These are phyloP conservation scores for Trachelipus rathkii DNA, from an alignment of 1,140 invertebrate species.

Conservation along the genomic window DNA sequence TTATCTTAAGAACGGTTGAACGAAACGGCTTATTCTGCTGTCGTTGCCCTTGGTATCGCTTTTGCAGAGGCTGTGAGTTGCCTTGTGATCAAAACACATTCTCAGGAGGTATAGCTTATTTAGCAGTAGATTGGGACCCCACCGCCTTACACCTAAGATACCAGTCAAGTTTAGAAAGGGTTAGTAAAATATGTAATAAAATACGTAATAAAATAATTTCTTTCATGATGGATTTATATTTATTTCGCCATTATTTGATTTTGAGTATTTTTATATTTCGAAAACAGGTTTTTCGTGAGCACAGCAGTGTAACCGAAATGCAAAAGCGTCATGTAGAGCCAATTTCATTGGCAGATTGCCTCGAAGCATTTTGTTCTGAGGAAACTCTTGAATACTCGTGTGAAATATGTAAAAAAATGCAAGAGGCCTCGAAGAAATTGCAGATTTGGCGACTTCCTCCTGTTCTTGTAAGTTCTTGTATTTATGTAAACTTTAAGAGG, in stretches of 20 bases:
- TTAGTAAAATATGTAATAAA: constrained; percentile 48
- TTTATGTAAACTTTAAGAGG: no score
- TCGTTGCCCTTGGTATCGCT: constrained; percentile 75
- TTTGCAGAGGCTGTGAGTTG: constrained; percentile 77
- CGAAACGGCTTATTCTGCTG: constrained; percentile 69
- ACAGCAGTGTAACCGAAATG: constrained; percentile 65
- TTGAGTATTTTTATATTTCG: no score
- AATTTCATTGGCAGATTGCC: constrained; percentile 70
- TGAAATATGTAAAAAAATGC: constrained; percentile 71
- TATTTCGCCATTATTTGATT: no score
- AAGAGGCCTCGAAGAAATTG: constrained; percentile 78
- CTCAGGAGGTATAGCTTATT: constrained; percentile 34
- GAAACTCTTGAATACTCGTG: constrained; percentile 80
- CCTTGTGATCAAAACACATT: constrained; percentile 60
- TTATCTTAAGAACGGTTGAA: constrained; percentile 69
- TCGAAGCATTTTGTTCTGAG: constrained; percentile 78
- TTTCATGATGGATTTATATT: no score
- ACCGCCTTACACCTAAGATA: constrained; percentile 82
- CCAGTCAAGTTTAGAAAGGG: constrained; percentile 72
- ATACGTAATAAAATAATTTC: no score
- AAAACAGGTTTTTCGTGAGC: constrained; percentile 66
- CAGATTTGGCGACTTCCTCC: constrained; percentile 85
- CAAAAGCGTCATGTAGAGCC: constrained; percentile 67
- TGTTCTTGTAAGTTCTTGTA: constrained; percentile 67
- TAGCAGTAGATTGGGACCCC: constrained; percentile 73